Evolutionary conservation across 2,797 vertebrate genomes (phyloP).

Genomic region (Paramormyrops hopkinsi): DNA sequence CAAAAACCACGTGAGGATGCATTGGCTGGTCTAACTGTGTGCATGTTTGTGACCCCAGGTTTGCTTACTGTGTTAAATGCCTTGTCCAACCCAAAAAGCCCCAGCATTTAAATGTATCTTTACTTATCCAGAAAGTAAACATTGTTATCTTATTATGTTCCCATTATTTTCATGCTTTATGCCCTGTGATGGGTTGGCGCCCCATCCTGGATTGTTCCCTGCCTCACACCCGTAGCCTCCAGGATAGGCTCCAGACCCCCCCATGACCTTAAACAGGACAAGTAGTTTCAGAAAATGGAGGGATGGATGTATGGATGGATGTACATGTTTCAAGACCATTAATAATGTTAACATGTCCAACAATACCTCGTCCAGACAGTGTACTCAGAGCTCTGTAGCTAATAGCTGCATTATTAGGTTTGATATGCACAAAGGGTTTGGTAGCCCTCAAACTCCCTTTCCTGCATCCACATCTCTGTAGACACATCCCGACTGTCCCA

Average conservation of each 20-base stretch:
- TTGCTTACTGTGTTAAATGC: not conserved
- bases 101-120: not conserved
- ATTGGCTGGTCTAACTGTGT: not conserved
- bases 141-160: not conserved
- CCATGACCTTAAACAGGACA: not conserved
- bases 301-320: not conserved
- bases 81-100: not conserved
- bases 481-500: not conserved
- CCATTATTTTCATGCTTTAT: not conserved
- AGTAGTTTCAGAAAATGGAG: not conserved
- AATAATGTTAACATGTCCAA: not conserved
- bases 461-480: not conserved
- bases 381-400: constrained; percentile 61
- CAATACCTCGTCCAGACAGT: constrained; percentile 53
- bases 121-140: not conserved
- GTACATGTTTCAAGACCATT: not conserved
- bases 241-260: not conserved
- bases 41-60: not conserved
- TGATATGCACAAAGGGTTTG: constrained; percentile 73
- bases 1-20: not conserved
- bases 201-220: not conserved
- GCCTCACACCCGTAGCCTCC: not conserved
- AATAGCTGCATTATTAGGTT: constrained; percentile 73
- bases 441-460: constrained; percentile 64
- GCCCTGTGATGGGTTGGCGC: not conserved